phyloP scores from a whole-genome alignment of 2,888 invertebrate genomes.

The Metalampra italica region DNA sequence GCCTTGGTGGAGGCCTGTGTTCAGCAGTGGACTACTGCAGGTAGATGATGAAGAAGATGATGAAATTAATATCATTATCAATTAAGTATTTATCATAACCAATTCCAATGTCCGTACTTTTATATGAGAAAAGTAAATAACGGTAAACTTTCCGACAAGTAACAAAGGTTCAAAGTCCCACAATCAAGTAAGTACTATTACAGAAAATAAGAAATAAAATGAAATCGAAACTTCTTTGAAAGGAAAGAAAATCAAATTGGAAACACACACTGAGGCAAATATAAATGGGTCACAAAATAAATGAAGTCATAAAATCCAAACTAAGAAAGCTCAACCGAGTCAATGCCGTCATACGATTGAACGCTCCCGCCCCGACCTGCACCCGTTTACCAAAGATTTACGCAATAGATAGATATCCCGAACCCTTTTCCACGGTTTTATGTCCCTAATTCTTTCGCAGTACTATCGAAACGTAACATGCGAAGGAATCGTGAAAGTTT shows the following conservation, averaged over 20 bases:
- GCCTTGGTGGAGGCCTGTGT: no score
- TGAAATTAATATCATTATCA: no score
- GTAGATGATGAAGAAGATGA: no score
- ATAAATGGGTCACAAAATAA: slow-evolving; percentile 1
- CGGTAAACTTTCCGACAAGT: no score
- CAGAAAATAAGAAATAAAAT: background rate
- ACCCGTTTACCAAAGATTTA: slow-evolving; percentile 35
- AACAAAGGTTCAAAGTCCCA: no score
- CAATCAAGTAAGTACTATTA: no score
- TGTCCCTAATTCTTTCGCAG: slow-evolving; percentile 42
- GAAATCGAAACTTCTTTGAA: background rate
- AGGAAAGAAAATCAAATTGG: background rate
- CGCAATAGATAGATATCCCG: slow-evolving; percentile 25
- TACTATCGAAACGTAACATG: slow-evolving; percentile 35
- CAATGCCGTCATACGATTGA: background rate
- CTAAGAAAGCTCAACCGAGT: slow-evolving; percentile 5
- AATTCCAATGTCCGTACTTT: background rate
- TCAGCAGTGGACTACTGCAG: no score
- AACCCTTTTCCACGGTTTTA: slow-evolving; percentile 54
- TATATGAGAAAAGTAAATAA: background rate
- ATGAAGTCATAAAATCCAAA: slow-evolving; percentile 8
- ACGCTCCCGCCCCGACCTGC: background rate
- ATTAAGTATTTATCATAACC: no score
- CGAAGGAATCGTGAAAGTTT: slow-evolving; percentile 8
- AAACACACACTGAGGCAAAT: background rate